Percentiles rank a stretch among this genome's conserved stretches.
These are phyloP conservation scores for Acanthochromis polyacanthus DNA, from an alignment of 2,113 vertebrate genomes.

Conservation along the genomic window DNA sequence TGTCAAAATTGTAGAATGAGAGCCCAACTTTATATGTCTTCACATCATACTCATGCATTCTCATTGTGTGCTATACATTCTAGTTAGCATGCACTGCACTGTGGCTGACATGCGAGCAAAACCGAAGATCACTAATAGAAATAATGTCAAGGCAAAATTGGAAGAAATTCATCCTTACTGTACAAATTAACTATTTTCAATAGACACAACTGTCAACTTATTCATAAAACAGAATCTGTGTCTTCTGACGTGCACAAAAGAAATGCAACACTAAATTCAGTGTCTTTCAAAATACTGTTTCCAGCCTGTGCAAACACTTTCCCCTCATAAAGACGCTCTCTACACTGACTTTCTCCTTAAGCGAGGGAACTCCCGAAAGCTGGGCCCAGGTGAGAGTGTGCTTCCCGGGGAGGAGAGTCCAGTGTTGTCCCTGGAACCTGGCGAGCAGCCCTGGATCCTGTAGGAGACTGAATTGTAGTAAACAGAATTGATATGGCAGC, in stretches of 20 bases:
- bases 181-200: constrained; percentile 26
- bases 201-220: constrained; percentile 26
- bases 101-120: constrained; percentile 63
- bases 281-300: constrained; percentile 46
- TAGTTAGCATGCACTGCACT: constrained; percentile 67
- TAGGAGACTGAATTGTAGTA: constrained; percentile 90
- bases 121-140: constrained; percentile 44
- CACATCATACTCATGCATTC: constrained; percentile 51
- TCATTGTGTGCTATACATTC: constrained; percentile 59
- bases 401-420: constrained; percentile 90
- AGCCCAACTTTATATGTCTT: constrained; percentile 29
- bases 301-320: constrained; percentile 45
- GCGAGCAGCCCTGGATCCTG: constrained; percentile 85
- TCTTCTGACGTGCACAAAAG: constrained; percentile 56
- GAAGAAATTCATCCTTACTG: constrained; percentile 9
- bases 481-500: constrained; percentile 87
- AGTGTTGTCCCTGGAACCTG: constrained; percentile 86
- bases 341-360: constrained; percentile 91
- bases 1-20: constrained; percentile 41
- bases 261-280: constrained; percentile 37
- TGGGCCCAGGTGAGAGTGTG: constrained; percentile 81
- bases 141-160: constrained; percentile 1
- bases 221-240: constrained; percentile 16
- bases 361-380: constrained; percentile 78
- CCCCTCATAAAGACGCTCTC: constrained; percentile 21